phyloP scores from a whole-genome alignment of 2,113 vertebrate species.

The Prietella phreatophila region DNA sequence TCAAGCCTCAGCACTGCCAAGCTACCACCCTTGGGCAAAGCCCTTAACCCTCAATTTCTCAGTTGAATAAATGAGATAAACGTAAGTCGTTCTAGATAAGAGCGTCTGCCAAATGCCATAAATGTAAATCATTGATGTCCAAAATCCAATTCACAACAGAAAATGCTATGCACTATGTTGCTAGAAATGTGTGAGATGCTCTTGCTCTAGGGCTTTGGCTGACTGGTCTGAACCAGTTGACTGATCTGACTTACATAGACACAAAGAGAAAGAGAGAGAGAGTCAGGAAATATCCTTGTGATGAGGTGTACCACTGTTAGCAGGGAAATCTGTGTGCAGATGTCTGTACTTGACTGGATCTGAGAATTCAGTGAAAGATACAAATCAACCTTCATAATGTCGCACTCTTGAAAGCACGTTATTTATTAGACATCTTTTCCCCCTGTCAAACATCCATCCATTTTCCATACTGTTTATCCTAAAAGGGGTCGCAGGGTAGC shows the following conservation, averaged over 20 bases:
- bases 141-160: slow-evolving; percentile 24
- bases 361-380: neutral
- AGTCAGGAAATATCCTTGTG: neutral
- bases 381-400: neutral
- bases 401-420: neutral
- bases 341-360: neutral
- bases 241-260: neutral
- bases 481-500: too few species aligned
- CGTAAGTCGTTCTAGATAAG: too few species aligned
- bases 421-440: neutral
- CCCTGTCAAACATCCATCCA: neutral
- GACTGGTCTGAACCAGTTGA: neutral
- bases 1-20: too few species aligned
- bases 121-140: too few species aligned
- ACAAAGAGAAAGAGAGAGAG: neutral
- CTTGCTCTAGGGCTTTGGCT: neutral
- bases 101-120: too few species aligned
- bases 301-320: neutral
- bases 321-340: neutral
- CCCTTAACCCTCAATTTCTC: too few species aligned
- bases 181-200: neutral
- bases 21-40: too few species aligned
- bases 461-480: too few species aligned
- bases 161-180: neutral
- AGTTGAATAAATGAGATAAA: too few species aligned